Evolutionary conservation across 2,888 invertebrate genomes (phyloP).

Genomic region (Conus canariensis): DNA sequence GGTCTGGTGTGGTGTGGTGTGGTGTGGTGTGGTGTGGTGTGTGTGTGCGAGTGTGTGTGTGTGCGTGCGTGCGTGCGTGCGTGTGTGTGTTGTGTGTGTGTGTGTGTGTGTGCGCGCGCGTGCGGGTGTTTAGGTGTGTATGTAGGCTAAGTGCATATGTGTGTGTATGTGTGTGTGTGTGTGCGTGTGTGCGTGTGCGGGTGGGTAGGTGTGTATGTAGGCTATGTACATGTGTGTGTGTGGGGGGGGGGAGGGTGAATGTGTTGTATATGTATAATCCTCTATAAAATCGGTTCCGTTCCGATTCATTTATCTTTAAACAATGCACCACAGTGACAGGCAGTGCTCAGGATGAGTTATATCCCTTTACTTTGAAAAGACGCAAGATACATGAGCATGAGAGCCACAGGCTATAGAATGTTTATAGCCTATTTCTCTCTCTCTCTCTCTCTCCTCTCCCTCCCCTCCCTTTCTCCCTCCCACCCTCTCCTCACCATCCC

Average conservation of each 20-base stretch:
- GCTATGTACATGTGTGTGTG: neutral
- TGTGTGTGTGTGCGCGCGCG: constrained; percentile 3
- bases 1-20: neutral
- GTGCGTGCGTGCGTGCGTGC: neutral
- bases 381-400: neutral
- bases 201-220: no score
- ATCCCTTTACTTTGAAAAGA: no score
- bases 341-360: neutral
- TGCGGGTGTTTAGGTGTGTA: constrained; percentile 23
- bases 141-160: neutral
- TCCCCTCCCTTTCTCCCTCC: neutral
- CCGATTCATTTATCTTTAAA: no score
- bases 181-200: neutral
- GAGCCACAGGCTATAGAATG: constrained; percentile 57
- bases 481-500: neutral
- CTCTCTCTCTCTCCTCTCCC: constrained; percentile 51
- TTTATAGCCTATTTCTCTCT: constrained; percentile 80
- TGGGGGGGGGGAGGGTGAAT: neutral
- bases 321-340: neutral
- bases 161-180: neutral
- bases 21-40: neutral
- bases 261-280: no score
- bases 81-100: neutral
- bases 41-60: neutral
- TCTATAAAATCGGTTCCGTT: no score